These are phyloP conservation scores for Troides helena DNA, from an alignment of 2,888 invertebrate genomes.

Conservation along the genomic window DNA sequence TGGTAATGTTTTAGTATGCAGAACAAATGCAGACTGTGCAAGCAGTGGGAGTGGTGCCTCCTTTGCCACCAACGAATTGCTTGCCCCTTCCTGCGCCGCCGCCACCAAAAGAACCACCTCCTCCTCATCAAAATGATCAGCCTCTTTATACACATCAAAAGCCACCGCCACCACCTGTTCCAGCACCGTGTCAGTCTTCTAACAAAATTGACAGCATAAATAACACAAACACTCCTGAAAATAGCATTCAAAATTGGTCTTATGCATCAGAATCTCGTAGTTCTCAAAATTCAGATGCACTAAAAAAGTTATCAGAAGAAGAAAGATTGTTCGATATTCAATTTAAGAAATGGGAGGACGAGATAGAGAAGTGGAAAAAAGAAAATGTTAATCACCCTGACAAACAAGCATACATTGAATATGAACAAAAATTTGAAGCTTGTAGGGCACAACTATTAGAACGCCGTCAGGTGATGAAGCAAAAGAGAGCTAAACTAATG, in stretches of 20 bases:
- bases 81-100: constrained; percentile 48
- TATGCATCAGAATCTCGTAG: constrained; percentile 41
- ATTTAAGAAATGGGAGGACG: constrained; percentile 94
- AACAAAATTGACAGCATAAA: constrained; percentile 37
- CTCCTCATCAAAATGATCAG: constrained; percentile 70
- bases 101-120: constrained; percentile 54
- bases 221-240: constrained; percentile 41
- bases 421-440: constrained; percentile 93
- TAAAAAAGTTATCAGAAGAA: constrained; percentile 79
- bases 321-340: constrained; percentile 93
- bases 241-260: constrained; percentile 56
- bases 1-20: constrained; percentile 56
- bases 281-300: constrained; percentile 49
- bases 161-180: constrained; percentile 35
- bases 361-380: constrained; percentile 94
- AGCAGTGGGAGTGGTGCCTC: constrained; percentile 51
- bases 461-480: constrained; percentile 89
- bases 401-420: constrained; percentile 90
- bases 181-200: constrained; percentile 24
- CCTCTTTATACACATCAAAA: constrained; percentile 53
- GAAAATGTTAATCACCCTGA: constrained; percentile 96
- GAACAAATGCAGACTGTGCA: constrained; percentile 67
- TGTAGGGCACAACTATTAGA: constrained; percentile 89
- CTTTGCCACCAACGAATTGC: constrained; percentile 43
- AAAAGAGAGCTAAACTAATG: constrained; percentile 74